phyloP scores from a whole-genome alignment of 2,888 invertebrate genomes.

The Lottia scabra region DNA sequence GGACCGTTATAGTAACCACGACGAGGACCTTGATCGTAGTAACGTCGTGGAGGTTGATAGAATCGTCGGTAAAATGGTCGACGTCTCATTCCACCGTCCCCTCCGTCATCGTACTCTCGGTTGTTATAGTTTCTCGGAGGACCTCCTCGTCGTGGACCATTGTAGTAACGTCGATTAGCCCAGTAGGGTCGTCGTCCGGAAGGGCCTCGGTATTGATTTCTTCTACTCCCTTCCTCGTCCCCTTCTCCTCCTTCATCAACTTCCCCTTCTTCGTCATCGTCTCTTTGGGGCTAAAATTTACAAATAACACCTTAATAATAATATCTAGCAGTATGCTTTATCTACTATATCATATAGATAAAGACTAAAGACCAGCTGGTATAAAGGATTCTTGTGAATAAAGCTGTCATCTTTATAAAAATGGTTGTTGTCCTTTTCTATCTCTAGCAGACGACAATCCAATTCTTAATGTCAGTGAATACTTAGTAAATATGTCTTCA shows the following conservation, averaged over 20 bases:
- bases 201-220: constrained; percentile 35
- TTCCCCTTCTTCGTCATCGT: constrained; percentile 67
- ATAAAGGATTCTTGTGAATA: no score
- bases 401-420: no score
- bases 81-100: constrained; percentile 33
- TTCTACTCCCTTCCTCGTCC: constrained; percentile 35
- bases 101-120: constrained; percentile 24
- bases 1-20: constrained; percentile 34
- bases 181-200: constrained; percentile 40
- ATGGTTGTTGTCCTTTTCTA: no score
- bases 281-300: constrained; percentile 61
- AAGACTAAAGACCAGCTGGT: no score
- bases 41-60: constrained; percentile 49
- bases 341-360: no score
- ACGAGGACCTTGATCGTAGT: constrained; percentile 37
- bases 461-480: no score
- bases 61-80: constrained; percentile 59
- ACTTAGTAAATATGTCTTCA: no score
- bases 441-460: no score
- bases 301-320: no score
- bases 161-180: constrained; percentile 35
- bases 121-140: constrained; percentile 11
- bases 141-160: constrained; percentile 33
- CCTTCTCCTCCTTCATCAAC: constrained; percentile 71
- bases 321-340: no score